phyloP scores from a whole-genome alignment of 64 coral and sea anemone genomes.

The Porites australiensis region DNA sequence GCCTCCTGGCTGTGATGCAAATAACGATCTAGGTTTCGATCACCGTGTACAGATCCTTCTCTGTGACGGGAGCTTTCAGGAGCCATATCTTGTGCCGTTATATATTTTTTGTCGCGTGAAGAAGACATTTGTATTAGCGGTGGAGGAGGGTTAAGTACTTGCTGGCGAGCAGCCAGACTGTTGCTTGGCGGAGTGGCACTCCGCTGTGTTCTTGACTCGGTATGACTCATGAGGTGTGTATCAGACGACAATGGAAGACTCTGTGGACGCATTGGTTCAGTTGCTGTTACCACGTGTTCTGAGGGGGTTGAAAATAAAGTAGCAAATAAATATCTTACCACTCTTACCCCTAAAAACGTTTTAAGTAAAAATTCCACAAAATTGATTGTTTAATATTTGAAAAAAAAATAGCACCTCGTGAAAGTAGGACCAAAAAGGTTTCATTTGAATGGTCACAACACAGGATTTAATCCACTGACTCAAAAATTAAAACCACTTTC shows the following conservation, averaged over 20 bases:
- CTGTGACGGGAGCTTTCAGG: constrained; percentile 28
- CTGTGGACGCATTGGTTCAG: constrained; percentile 31
- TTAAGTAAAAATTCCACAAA: no score
- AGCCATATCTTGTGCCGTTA: neutral
- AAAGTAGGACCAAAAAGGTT: no score
- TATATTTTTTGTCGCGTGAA: constrained; percentile 64
- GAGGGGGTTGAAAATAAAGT: neutral
- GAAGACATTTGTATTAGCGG: constrained; percentile 89
- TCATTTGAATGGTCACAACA: no score
- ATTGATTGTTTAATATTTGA: no score
- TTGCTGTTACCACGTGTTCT: neutral
- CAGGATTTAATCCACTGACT: no score
- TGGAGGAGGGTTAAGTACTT: constrained; percentile 79
- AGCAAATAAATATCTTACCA: neutral
- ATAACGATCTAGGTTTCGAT: constrained; percentile 7
- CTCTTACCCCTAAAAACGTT: no score
- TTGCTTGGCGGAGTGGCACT: constrained; percentile 43
- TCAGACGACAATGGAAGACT: constrained; percentile 20
- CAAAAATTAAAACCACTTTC: no score
- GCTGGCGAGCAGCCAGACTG: neutral
- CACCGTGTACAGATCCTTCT: neutral
- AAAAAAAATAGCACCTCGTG: no score
- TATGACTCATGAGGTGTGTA: neutral
- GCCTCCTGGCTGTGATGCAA: neutral
- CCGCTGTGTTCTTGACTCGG: neutral